These are phyloP conservation scores for Dorcus hopei DNA, from an alignment of 2,888 invertebrate genomes.

Conservation along the genomic window DNA sequence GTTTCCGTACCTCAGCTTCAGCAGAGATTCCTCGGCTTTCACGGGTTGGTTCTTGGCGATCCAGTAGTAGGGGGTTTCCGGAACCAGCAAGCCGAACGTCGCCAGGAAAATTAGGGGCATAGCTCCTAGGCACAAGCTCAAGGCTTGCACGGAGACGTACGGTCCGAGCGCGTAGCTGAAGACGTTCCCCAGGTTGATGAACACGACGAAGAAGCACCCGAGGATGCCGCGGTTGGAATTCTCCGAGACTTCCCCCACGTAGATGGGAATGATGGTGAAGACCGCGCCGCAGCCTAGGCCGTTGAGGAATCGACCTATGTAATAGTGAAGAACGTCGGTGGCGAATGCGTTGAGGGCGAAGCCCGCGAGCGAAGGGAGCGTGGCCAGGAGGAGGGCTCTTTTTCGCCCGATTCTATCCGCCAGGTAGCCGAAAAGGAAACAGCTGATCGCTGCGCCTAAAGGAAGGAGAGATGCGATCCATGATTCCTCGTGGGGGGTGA, in stretches of 20 bases:
- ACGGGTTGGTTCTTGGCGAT: constrained; percentile 56
- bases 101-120: constrained; percentile 45
- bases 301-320: constrained; percentile 16
- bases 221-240: constrained; percentile 74
- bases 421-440: constrained; percentile 63
- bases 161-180: constrained; percentile 69
- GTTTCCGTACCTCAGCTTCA: constrained; percentile 64
- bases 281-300: constrained; percentile 55
- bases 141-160: constrained; percentile 59
- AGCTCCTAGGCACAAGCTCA: constrained; percentile 63
- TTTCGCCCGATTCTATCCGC: constrained; percentile 65
- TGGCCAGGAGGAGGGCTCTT: constrained; percentile 58
- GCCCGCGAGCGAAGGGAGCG: constrained; percentile 60
- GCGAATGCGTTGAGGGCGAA: constrained; percentile 25
- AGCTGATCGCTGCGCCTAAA: constrained; percentile 61
- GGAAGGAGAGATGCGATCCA: constrained; percentile 73
- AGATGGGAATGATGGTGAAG: constrained; percentile 75
- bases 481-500: constrained; percentile 58
- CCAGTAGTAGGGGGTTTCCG: constrained; percentile 73
- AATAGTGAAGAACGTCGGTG: constrained; percentile 8
- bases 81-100: constrained; percentile 68
- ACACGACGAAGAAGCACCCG: constrained; percentile 67
- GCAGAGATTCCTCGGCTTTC: constrained; percentile 63
- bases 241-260: constrained; percentile 81
- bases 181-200: constrained; percentile 65